A percentile compares a stretch with the other conserved stretches of the same genome.
Conservation (phyloP, 2,797 vertebrate genomes). For the Distichodus sexfasciatus region DNA sequence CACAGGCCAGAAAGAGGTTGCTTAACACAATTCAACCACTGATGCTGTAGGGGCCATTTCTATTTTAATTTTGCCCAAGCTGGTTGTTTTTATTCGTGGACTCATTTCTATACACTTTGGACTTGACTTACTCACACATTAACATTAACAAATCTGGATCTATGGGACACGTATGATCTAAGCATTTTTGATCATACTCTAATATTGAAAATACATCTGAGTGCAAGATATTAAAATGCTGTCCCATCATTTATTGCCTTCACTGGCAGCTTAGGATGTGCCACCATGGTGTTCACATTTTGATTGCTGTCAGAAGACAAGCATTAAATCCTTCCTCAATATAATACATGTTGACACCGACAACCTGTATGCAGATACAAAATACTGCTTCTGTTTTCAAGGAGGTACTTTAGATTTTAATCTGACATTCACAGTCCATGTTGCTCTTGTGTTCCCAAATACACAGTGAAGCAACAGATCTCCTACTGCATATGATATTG, state of each 20-base stretch:
- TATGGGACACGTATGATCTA: too few species aligned
- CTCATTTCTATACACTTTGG: too few species aligned
- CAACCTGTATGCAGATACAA: background rate
- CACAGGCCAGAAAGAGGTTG: background rate
- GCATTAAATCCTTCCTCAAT: background rate
- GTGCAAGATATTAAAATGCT: too few species aligned
- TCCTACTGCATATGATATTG: background rate
- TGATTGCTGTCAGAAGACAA: background rate
- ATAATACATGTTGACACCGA: background rate
- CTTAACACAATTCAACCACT: background rate
- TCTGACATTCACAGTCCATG: background rate
- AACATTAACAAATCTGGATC: too few species aligned
- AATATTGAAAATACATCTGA: too few species aligned
- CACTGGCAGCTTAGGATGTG: too few species aligned
- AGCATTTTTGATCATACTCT: too few species aligned
- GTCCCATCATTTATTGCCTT: too few species aligned
- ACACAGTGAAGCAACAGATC: background rate
- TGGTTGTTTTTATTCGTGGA: too few species aligned
- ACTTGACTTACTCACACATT: too few species aligned
- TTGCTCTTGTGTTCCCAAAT: background rate
- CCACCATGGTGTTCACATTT: background rate
- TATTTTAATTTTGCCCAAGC: too few species aligned
- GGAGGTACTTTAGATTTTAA: background rate
- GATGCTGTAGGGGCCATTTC: too few species aligned
- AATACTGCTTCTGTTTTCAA: background rate